Evolutionary conservation across 2,113 vertebrate genomes (phyloP).

Genomic region (Stercorarius parasiticus): DNA sequence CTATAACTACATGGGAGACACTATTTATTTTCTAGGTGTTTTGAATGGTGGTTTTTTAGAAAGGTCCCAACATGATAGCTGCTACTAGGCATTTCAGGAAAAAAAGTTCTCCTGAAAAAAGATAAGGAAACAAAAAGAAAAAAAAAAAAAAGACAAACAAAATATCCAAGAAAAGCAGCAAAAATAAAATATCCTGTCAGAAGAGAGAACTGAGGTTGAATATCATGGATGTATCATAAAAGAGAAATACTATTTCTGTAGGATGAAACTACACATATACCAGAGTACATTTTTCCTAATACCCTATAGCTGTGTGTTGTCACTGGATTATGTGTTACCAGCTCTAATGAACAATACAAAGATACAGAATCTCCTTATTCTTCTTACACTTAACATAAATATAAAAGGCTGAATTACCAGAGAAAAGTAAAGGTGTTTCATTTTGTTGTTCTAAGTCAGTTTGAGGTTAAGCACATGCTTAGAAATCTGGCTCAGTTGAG

Average conservation of each 20-base stretch:
- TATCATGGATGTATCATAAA: not conserved
- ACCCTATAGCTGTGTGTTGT: not conserved
- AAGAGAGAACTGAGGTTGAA: not conserved
- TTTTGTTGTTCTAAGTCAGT: not conserved
- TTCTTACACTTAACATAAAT: not conserved
- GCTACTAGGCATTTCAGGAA: not conserved
- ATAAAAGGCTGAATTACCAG: not conserved
- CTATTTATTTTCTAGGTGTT: not conserved
- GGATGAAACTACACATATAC: not conserved
- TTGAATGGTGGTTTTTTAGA: not conserved
- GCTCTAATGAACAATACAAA: not conserved
- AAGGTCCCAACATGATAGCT: not conserved
- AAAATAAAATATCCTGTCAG: not conserved
- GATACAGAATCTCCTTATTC: not conserved
- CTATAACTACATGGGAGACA: not conserved
- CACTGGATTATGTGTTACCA: not conserved
- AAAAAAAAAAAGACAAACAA: not conserved
- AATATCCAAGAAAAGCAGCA: not conserved
- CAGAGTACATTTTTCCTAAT: not conserved
- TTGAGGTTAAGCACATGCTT: conserved; percentile 10
- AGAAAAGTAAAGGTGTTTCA: not conserved
- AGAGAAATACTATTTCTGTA: not conserved
- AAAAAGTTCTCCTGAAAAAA: not conserved
- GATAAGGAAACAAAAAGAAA: rapidly evolving
- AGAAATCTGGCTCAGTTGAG: not conserved